phyloP scores from a whole-genome alignment of 2,113 vertebrate genomes.

The Rhizomys pruinosus region DNA sequence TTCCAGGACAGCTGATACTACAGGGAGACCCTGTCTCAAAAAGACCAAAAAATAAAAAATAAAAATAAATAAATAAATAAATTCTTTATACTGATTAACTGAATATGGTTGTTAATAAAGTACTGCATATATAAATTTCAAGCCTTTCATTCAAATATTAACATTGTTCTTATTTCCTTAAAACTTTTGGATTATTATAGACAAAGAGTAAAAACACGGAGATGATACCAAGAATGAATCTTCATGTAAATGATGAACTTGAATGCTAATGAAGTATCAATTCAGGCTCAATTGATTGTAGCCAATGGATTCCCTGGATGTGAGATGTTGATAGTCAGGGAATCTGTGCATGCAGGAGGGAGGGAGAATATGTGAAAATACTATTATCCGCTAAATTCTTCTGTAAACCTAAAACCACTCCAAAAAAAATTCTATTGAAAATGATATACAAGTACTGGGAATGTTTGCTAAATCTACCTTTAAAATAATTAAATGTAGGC shows the following conservation, averaged over 20 bases:
- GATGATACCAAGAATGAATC: background rate
- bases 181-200: background rate
- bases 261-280: background rate
- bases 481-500: conserved; percentile 18
- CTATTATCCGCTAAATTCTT: background rate
- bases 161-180: background rate
- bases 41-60: too few relatives aligned
- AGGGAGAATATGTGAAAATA: background rate
- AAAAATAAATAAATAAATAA: too few relatives aligned
- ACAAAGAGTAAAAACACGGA: background rate
- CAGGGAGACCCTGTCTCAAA: too few relatives aligned
- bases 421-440: conserved; percentile 26
- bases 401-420: conserved; percentile 21
- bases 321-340: background rate
- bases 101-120: conserved; percentile 43
- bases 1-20: too few relatives aligned
- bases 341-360: background rate
- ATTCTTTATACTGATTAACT: conserved; percentile 19
- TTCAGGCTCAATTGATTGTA: background rate
- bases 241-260: background rate
- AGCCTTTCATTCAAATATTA: conserved; percentile 33
- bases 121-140: conserved; percentile 15
- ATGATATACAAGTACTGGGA: background rate
- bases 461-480: background rate
- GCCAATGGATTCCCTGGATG: background rate